phyloP scores from a whole-genome alignment of 2,888 invertebrate genomes.

The Leucophenga montana region DNA sequence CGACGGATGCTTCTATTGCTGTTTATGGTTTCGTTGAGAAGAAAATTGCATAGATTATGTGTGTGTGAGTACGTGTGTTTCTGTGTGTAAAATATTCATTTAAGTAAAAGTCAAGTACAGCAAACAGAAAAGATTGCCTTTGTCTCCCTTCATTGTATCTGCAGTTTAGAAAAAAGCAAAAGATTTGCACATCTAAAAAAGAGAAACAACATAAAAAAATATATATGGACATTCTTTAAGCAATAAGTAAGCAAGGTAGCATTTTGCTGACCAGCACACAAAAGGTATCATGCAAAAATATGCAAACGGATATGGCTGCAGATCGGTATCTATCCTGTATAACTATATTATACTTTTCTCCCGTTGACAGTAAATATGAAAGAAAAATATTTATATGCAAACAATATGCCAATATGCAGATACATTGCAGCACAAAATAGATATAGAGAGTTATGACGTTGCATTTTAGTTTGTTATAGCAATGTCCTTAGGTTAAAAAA shows the following conservation, averaged over 20 bases:
- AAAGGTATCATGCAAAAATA: neutral
- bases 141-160: neutral
- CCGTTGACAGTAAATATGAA: neutral
- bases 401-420: neutral
- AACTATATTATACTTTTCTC: neutral
- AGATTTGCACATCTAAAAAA: neutral
- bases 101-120: constrained; percentile 2
- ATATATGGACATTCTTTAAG: neutral
- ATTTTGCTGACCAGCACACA: neutral
- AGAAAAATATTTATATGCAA: neutral
- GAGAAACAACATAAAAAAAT: neutral
- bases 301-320: neutral
- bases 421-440: neutral
- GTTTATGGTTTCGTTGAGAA: neutral
- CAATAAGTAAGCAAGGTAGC: neutral
- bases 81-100: constrained; percentile 11
- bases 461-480: neutral
- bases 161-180: neutral
- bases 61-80: neutral
- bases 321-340: neutral
- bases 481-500: constrained; percentile 6
- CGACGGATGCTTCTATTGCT: neutral
- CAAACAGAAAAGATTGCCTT: neutral
- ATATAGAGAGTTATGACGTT: neutral
- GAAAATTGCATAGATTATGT: neutral